Evolutionary conservation across 2,888 invertebrate genomes (phyloP).

Genomic region (Spatulosminthurus flaviceps): DNA sequence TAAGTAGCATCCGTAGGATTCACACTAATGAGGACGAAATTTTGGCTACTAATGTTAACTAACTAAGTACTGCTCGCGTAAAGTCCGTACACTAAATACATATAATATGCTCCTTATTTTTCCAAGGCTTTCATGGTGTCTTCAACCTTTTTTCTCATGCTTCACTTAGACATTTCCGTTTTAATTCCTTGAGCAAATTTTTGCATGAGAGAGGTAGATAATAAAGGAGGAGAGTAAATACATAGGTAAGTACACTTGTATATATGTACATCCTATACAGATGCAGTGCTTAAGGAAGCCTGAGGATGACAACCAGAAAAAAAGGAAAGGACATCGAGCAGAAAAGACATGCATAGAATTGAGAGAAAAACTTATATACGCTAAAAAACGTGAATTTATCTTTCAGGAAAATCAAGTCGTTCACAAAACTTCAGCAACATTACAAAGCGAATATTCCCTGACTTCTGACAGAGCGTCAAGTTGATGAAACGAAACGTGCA

Average conservation of each 20-base stretch:
- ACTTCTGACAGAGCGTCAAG: constrained; percentile 13
- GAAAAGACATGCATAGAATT: constrained; percentile 27
- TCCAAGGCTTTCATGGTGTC: constrained; percentile 21
- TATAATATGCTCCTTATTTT: background rate
- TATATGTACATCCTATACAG: too few species aligned
- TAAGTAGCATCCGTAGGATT: background rate
- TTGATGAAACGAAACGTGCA: constrained; percentile 19
- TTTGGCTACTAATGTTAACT: background rate
- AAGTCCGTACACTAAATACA: too few species aligned
- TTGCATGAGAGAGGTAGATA: background rate
- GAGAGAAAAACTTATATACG: background rate
- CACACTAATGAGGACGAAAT: constrained; percentile 7
- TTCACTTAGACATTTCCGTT: constrained; percentile 41
- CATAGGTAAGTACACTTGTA: too few species aligned
- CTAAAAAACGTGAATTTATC: constrained; percentile 1
- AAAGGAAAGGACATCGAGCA: constrained; percentile 22
- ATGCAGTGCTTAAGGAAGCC: background rate
- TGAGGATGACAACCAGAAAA: constrained; percentile 6
- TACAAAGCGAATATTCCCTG: too few species aligned
- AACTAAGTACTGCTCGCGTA: background rate
- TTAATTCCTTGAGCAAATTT: constrained; percentile 20
- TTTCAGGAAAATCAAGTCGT: constrained; percentile 16
- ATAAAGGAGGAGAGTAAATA: background rate
- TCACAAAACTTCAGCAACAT: constrained; percentile 16
- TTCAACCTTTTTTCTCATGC: constrained; percentile 31